Evolutionary conservation across 35 echinoderm and acorn worm genomes (phyloP), one percentile per base, ranked within the genome.

Genomic region (Apostichopus japonicus): DNA sequence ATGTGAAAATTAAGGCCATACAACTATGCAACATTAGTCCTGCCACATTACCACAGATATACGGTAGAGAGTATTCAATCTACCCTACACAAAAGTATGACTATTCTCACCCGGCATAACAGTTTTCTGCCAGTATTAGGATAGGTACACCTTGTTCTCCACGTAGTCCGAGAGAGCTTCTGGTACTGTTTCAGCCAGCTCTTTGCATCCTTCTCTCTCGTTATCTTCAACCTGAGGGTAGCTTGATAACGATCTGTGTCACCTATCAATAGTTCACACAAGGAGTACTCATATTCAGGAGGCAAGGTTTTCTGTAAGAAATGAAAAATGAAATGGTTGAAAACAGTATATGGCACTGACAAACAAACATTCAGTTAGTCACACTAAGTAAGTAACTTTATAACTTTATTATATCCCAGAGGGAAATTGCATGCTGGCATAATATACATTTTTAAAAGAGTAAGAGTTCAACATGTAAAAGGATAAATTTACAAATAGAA

Each of bases 171-270:
- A 19, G 81, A 84, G 21, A 23, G 11, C 9, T n/a, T 58, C 51
- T 84, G 33, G 21, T 84, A 84, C 6, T 22, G 22, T 24, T 58
- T 84, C 4, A 84, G 55, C 81, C 81, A 84, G 54, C 7, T 58
- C 55, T 58, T 84, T 0, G 81, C 81, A 16, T 84, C 55, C 21
- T 84, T 84, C 81, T 84, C 81, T 59, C 54, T 84, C 17, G 81
- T 84, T 23, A 84, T 53, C 9, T 58, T 54, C 53, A 84, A 62
- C 81, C 17, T 84, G 17, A 84, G 56, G 53, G 22, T 6, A n/a
- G 24, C 55, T 57, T 84, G n/a, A 23, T 23, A 84, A 23, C 16
- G 27, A 55, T 19, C 55, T 84, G 14, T 58, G 3, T 84, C 81
- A 15, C n/a, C 52, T 80, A 51, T 4, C 17, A 57, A 57, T 21